Evolutionary conservation across 2,797 vertebrate genomes (phyloP).

Genomic region (Cossypha niveicapilla): DNA sequence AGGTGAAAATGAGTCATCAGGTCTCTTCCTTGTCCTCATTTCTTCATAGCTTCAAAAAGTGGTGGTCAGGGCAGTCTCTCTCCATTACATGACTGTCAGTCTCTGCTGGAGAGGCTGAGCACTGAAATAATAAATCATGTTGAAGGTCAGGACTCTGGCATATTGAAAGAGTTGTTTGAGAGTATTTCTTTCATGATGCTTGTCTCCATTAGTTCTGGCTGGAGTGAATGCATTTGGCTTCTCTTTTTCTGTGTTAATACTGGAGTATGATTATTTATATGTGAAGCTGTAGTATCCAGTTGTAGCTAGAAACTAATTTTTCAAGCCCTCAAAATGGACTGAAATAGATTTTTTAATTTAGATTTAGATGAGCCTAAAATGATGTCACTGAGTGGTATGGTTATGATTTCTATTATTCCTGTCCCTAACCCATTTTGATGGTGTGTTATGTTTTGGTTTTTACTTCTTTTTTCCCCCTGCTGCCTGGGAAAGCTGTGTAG

Average conservation of each 20-base stretch:
- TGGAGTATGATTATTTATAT: not conserved
- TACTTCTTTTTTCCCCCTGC: not conserved
- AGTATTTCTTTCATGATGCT: not conserved
- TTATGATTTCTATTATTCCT: not conserved
- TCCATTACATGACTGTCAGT: not conserved
- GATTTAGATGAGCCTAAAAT: not conserved
- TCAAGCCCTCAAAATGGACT: not conserved
- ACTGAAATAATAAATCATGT: slow-evolving; percentile 19
- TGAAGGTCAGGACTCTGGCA: slow-evolving; percentile 16
- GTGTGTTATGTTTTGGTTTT: not conserved
- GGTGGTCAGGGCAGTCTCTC: not conserved
- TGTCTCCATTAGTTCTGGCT: slow-evolving; percentile 1
- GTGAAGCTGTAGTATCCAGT: not conserved
- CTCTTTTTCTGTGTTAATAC: not conserved
- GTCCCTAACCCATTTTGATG: not conserved
- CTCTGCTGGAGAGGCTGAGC: not conserved
- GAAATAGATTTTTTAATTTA: not conserved
- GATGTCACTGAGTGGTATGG: not conserved
- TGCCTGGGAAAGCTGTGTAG: not conserved
- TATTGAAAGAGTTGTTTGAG: not conserved
- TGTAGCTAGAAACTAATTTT: not conserved
- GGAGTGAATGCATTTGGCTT: not conserved
- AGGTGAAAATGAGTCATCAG: slow-evolving; percentile 22
- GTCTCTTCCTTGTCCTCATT: slow-evolving; percentile 8
- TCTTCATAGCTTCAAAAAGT: slow-evolving; percentile 1